phyloP scores from a whole-genome alignment of 2,888 invertebrate genomes.

The Polymixis flavicincta region DNA sequence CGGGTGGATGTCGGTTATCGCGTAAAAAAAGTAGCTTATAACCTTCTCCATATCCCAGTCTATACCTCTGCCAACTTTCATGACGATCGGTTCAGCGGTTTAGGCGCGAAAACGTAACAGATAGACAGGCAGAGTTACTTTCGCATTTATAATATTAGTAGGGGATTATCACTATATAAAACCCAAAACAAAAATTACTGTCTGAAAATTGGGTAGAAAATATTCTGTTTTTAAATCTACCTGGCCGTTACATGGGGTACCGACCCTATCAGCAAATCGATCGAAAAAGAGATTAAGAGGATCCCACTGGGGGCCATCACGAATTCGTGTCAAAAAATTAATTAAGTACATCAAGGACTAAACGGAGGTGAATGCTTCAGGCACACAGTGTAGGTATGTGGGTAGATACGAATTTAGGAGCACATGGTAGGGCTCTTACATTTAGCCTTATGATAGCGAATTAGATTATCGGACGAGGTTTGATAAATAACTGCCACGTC shows the following conservation, averaged over 20 bases:
- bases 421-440: slow-evolving; percentile 16
- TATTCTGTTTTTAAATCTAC: slow-evolving; percentile 51
- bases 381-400: not conserved
- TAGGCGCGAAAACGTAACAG: too few species aligned
- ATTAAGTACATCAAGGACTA: slow-evolving; percentile 75
- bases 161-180: too few species aligned
- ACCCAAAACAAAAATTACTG: slow-evolving; percentile 42
- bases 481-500: too few species aligned
- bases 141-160: too few species aligned
- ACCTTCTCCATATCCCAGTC: too few species aligned
- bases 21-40: too few species aligned
- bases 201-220: slow-evolving; percentile 24
- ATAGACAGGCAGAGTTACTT: too few species aligned
- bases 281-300: slow-evolving; percentile 73
- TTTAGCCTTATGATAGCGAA: not conserved
- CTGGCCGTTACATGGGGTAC: slow-evolving; percentile 63
- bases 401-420: slow-evolving; percentile 53
- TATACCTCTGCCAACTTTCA: too few species aligned
- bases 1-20: too few species aligned
- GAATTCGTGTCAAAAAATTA: slow-evolving; percentile 81
- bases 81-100: too few species aligned
- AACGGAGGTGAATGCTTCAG: slow-evolving; percentile 21
- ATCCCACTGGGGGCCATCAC: slow-evolving; percentile 68
- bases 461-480: not conserved
- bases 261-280: slow-evolving; percentile 66